Conservation (phyloP, 1,140 invertebrate species). For the Lithobius niger region DNA sequence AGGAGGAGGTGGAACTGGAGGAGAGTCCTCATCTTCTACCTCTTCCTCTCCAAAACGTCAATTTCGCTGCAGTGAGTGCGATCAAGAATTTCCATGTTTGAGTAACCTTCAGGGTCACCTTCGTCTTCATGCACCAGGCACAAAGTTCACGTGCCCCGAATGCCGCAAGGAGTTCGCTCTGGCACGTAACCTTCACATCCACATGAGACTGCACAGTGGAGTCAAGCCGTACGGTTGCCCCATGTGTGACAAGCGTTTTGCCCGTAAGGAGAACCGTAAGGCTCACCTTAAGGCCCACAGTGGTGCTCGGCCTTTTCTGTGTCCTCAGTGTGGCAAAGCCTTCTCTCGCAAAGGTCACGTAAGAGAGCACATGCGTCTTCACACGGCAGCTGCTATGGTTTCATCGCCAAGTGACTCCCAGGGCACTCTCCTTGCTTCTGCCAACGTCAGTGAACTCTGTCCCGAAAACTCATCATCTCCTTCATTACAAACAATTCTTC, state of each 20-base stretch:
- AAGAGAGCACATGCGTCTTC: conserved; percentile 29
- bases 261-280: conserved; percentile 21
- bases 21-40: not conserved
- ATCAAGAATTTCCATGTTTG: conserved; percentile 27
- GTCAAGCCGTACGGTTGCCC: conserved; percentile 27
- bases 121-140: conserved; percentile 27
- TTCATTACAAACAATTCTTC: not conserved
- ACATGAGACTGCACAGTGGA: conserved; percentile 20
- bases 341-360: conserved; percentile 28
- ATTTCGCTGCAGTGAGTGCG: conserved; percentile 28
- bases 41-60: conserved; percentile 12
- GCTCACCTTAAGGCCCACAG: conserved; percentile 21
- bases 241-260: conserved; percentile 27
- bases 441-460: conserved; percentile 7
- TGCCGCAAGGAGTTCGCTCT: conserved; percentile 21
- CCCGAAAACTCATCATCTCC: not conserved
- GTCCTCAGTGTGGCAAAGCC: conserved; percentile 20
- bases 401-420: not conserved
- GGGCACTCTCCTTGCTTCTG: too few relatives aligned
- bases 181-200: conserved; percentile 19
- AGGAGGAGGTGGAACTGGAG: conserved; percentile 3
- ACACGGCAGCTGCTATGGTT: conserved; percentile 5
- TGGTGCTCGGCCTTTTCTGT: conserved; percentile 20
- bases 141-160: conserved; percentile 15
- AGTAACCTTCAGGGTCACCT: conserved; percentile 31